Evolutionary conservation across 2,888 invertebrate species (phyloP).

Genomic region (Portevinia maculata): DNA sequence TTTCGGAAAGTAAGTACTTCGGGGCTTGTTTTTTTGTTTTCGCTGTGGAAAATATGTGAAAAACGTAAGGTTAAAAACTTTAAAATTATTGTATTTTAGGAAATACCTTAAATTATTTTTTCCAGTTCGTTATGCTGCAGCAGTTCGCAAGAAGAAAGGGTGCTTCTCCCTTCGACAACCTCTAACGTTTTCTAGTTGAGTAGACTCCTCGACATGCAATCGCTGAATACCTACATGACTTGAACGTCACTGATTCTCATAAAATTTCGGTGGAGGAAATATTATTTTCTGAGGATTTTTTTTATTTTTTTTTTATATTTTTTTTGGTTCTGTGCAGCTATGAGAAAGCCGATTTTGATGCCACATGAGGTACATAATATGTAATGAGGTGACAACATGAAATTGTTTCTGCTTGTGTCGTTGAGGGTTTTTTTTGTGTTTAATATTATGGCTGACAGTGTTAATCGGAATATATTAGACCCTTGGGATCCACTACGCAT

Average conservation of each 20-base stretch:
- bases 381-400: constrained; percentile 43
- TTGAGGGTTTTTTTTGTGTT: neutral
- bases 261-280: constrained; percentile 41
- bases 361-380: neutral
- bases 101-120: constrained; percentile 12
- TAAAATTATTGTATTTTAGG: neutral
- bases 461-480: constrained; percentile 49
- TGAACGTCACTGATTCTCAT: constrained; percentile 34
- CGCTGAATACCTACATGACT: constrained; percentile 9
- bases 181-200: constrained; percentile 51
- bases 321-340: neutral
- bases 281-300: constrained; percentile 40
- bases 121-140: neutral
- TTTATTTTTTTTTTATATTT: constrained; percentile 8
- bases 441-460: constrained; percentile 34
- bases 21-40: neutral
- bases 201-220: constrained; percentile 6
- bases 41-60: neutral
- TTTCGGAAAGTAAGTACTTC: constrained; percentile 30
- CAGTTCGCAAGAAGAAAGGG: constrained; percentile 31
- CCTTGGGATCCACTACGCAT: constrained; percentile 7
- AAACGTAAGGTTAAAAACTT: constrained; percentile 19
- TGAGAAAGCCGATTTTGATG: neutral
- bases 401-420: constrained; percentile 29
- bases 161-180: constrained; percentile 34